Conservation (phyloP, 2,888 invertebrate genomes). For the Athalia cordata region DNA sequence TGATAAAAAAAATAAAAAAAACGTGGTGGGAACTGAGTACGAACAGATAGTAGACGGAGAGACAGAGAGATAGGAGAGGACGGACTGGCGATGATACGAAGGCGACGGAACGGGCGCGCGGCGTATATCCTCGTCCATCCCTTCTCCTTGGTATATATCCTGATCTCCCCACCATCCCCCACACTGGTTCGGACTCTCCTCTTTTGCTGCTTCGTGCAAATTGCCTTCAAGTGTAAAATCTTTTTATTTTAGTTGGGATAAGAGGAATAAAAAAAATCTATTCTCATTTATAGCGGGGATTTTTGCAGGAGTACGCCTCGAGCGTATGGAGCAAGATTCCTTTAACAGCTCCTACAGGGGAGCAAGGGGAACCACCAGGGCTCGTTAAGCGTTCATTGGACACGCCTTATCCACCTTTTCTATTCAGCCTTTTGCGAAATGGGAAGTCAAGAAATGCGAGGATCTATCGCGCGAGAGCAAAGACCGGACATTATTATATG, state of each 20-base stretch:
- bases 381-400: too few relatives aligned
- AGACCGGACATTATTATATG: too few relatives aligned
- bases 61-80: neutral
- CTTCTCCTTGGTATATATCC: conserved; percentile 33
- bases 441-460: too few relatives aligned
- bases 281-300: too few relatives aligned
- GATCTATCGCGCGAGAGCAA: too few relatives aligned
- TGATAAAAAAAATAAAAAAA: neutral
- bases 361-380: too few relatives aligned
- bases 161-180: conserved; percentile 28
- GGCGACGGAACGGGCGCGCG: conserved; percentile 25
- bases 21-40: neutral
- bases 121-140: conserved; percentile 39
- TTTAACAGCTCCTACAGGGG: too few relatives aligned
- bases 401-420: too few relatives aligned
- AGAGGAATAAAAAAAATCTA: too few relatives aligned
- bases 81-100: conserved; percentile 32
- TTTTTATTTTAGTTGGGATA: neutral
- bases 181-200: neutral
- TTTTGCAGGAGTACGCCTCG: too few relatives aligned
- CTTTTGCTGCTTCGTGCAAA: conserved; percentile 10
- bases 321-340: too few relatives aligned
- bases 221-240: conserved; percentile 15
- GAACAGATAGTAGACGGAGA: neutral
- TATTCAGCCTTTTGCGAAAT: too few relatives aligned